Conservation (phyloP, 2,888 invertebrate species). For the Steinernema hermaphroditum region DNA sequence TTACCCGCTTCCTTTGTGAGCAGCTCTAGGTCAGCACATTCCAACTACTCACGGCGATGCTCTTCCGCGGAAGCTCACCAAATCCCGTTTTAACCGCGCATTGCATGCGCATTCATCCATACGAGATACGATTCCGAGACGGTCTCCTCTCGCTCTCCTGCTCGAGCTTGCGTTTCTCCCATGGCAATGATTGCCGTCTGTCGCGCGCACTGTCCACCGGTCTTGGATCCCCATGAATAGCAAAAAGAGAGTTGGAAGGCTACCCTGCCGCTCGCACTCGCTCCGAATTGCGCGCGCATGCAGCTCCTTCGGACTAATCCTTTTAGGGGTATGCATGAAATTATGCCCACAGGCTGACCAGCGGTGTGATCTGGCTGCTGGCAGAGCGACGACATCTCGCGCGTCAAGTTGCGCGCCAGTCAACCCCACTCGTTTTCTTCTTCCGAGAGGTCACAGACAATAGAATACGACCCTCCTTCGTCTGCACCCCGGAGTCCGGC, state of each 20-base stretch:
- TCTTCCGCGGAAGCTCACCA: not conserved
- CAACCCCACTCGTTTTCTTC: slow-evolving; percentile 30
- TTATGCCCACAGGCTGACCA: slow-evolving; percentile 18
- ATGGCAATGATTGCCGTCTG: no score
- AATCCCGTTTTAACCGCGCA: slow-evolving; percentile 22
- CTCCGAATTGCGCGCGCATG: slow-evolving; percentile 9
- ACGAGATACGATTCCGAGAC: not conserved
- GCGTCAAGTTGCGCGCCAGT: slow-evolving; percentile 22
- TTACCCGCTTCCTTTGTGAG: not conserved
- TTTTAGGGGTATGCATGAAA: slow-evolving; percentile 16
- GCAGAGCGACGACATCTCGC: slow-evolving; percentile 19
- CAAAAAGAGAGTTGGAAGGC: slow-evolving; percentile 6
- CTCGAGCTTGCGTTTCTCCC: no score
- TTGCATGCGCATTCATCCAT: slow-evolving; percentile 9
- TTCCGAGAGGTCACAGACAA: slow-evolving; percentile 31
- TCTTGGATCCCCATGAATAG: not conserved
- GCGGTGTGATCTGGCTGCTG: slow-evolving; percentile 16
- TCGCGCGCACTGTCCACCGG: no score
- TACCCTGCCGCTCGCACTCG: slow-evolving; percentile 25
- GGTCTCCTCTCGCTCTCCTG: no score
- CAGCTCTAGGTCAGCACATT: not conserved
- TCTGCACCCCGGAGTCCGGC: slow-evolving; percentile 20
- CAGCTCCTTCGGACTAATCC: slow-evolving; percentile 26
- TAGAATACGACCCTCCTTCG: slow-evolving; percentile 29
- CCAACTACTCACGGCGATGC: not conserved